Evolutionary conservation across 2,797 vertebrate species (phyloP), one percentile per base, ranked within the genome.

Genomic region (Gymnopithys bicolor): DNA sequence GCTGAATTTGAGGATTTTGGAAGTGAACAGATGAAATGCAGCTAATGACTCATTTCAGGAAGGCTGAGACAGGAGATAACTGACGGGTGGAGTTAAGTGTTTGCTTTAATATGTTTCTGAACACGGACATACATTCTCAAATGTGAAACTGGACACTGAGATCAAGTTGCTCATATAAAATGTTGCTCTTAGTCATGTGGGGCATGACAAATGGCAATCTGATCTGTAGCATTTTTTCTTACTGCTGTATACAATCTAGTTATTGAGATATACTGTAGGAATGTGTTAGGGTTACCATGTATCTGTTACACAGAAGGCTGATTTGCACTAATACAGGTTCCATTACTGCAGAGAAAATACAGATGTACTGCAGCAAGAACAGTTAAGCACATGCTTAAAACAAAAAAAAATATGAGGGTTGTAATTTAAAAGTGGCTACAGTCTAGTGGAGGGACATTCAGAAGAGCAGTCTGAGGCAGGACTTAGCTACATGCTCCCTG

Each of bases 1-100:
- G 87, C 86, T 91, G 90, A 96, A 93, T 84, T 90, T 92, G 89
- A 96, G 52, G 86, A 79, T 95, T 97, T 97, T 94, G 95, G 90
- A 97, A 90, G 64, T 46, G 95, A 96, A 77, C 77, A 89, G 89
- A 87, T 89, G 93, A 96, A 96, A 93, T 89, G 56, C 84, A 94
- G 81, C 73, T 94, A 95, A 94, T 77, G 93, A 94, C 84, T 91
- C 56, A 64, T 93, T 95, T 69, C 66, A 79, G 69, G 89, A 96
- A 87, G 84, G 77, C 76, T 91, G 84, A 74, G 51, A 43, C 66
- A 94, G 75, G 89, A 81, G 52, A 19, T 78, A 91, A 78, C 82
- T 73, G 84, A 66, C 24, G 55, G 68, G 87, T 71, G 84, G 89
- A 71, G 84, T 66, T 25, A 59, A 74, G 13, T 55, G 64, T 91